Base-by-base conservation (phyloP, 2,888 invertebrate genomes). In the Lithophane leautieri region DNA sequence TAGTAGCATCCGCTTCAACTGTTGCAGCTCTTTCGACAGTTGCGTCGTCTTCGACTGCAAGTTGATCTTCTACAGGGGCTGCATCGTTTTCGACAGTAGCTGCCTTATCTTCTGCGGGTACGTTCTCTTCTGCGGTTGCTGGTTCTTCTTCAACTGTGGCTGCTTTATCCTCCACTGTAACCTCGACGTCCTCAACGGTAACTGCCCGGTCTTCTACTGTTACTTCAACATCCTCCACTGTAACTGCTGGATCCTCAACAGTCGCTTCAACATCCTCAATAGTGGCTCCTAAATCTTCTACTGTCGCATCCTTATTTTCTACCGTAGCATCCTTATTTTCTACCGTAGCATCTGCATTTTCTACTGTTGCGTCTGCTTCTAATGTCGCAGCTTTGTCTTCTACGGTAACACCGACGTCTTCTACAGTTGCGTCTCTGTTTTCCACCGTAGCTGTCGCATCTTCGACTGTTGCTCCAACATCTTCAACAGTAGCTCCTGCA, bases 351-450 rank as follows among this genome's bases (percentile, higher is more conserved):
- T 79, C 68, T 70, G 42, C 12, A 3, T 28, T 22, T 12, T 65
- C 78, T 60, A 14, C 47, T 25, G 73, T 74, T 7, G 1, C n/a
- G 2, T 42, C 80, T 42, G 58, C 52, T 42, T 77, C 79, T 42
- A n/a, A 2, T 9, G 42, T 79, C 0, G 1, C 54, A n/a, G 69
- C 50, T 34, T 9, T 60, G 7, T 61, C 40, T 4, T 79, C 65
- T n/a, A 1, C 0, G 1, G 65, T 62, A 25, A 9, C 40, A 44
- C 16, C 9, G 3, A 44, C 14, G 1, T 67, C 62, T 62, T 78
- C 78, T 28, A 7, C 2, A 9, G 54, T 78, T 8, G 4, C 44
- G 8, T 52, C 60, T 61, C 3, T 54, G 3, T 72, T 47, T 47
- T 78, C 78, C 40, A 1, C 1, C 0, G 54, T 50, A 1, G n/a